A percentile compares a stretch with the other conserved stretches of the same genome.
Evolutionary conservation across 2,888 invertebrate genomes (phyloP).

Genomic region (Chesias legatella): DNA sequence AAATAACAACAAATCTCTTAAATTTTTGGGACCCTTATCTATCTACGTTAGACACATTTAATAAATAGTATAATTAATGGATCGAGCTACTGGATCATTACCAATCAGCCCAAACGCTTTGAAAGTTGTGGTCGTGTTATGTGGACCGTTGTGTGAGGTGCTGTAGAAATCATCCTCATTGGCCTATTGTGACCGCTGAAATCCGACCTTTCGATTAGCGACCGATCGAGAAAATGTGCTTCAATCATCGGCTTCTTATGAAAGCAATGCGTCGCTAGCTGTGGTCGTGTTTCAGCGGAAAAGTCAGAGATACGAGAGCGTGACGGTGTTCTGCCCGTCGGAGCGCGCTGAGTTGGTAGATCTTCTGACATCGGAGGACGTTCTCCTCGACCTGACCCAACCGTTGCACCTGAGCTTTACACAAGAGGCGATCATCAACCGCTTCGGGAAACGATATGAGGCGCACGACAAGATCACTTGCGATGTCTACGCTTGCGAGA

Average conservation of each 20-base stretch:
- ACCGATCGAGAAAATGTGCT: constrained; percentile 9
- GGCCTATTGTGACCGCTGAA: neutral
- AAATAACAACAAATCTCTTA: no score
- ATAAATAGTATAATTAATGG: no score
- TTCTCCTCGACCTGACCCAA: constrained; percentile 88
- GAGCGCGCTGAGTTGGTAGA: constrained; percentile 86
- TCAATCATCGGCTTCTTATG: neutral
- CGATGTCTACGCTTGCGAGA: constrained; percentile 88
- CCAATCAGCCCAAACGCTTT: constrained; percentile 4
- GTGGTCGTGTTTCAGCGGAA: constrained; percentile 83
- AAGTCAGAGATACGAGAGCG: constrained; percentile 89
- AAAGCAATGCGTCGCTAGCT: neutral
- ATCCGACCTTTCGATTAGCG: constrained; percentile 3
- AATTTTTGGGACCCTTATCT: no score
- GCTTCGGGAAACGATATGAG: constrained; percentile 82
- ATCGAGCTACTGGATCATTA: no score
- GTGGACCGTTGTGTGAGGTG: constrained; percentile 3
- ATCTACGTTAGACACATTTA: no score
- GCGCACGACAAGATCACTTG: constrained; percentile 90
- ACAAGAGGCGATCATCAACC: constrained; percentile 89
- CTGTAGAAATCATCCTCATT: constrained; percentile 3
- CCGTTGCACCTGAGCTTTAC: constrained; percentile 93
- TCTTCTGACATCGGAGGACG: constrained; percentile 87
- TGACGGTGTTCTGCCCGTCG: constrained; percentile 91
- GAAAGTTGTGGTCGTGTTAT: constrained; percentile 6